Percentiles rank a stretch among this genome's conserved stretches.
Evolutionary conservation across 2,113 vertebrate species (phyloP).

Genomic region (Diglossa brunneiventris): DNA sequence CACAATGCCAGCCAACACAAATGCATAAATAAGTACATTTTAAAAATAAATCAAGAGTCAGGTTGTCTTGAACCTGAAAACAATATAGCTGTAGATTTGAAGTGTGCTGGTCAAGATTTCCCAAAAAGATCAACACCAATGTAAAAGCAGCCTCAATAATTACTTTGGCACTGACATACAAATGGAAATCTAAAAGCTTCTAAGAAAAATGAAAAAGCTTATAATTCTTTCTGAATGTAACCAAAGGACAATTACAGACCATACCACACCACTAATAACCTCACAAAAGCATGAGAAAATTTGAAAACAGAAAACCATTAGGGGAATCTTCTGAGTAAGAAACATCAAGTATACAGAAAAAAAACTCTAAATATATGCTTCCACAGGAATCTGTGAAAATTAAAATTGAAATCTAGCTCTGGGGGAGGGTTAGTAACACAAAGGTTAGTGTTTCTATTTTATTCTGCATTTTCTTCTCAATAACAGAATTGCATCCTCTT

Average conservation of each 20-base stretch:
- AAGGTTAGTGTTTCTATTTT: not conserved
- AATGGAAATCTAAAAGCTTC: not conserved
- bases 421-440: not conserved
- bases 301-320: not conserved
- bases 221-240: not conserved
- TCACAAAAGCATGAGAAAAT: not conserved
- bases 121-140: not conserved
- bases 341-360: not conserved
- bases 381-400: not conserved
- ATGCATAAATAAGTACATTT: not conserved
- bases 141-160: not conserved
- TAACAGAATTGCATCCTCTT: not conserved
- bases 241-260: not conserved
- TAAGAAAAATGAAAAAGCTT: not conserved
- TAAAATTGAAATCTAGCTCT: not conserved
- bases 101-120: not conserved
- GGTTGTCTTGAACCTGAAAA: not conserved
- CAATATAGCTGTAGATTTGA: not conserved
- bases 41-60: not conserved
- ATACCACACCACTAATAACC: not conserved
- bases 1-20: not conserved
- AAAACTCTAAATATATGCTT: not conserved
- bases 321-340: not conserved
- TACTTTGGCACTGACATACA: not conserved
- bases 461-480: not conserved